Evolutionary conservation across 1,140 invertebrate species (phyloP).

Genomic region (Pseudomyrmex concolor): DNA sequence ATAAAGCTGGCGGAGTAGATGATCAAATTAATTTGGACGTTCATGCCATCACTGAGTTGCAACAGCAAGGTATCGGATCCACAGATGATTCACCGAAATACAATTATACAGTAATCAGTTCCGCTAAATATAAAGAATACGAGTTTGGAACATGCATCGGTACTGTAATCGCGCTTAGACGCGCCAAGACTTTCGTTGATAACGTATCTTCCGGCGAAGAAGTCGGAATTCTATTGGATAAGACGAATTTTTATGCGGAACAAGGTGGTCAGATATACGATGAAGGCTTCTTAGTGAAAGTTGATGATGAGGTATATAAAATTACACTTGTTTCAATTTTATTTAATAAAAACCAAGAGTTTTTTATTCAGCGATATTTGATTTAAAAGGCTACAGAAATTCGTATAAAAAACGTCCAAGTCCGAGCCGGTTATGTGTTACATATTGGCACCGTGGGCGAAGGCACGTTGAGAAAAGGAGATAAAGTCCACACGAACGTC

Average conservation of each 20-base stretch:
- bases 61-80: conserved; percentile 90
- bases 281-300: conserved; percentile 97
- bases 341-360: background rate
- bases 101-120: conserved; percentile 90
- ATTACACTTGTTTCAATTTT: conserved; percentile 23
- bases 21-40: conserved; percentile 96
- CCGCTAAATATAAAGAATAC: conserved; percentile 89
- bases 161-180: conserved; percentile 90
- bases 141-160: conserved; percentile 88
- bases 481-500: conserved; percentile 93
- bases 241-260: conserved; percentile 98
- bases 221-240: conserved; percentile 96
- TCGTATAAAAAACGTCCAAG: conserved; percentile 97
- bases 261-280: conserved; percentile 99
- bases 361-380: conserved; percentile 36
- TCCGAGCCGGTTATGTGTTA: conserved; percentile 97
- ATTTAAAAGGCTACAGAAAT: conserved; percentile 92
- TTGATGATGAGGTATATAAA: conserved; percentile 89
- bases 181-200: conserved; percentile 94
- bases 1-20: conserved; percentile 90
- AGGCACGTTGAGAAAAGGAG: conserved; percentile 94
- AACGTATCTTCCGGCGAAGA: conserved; percentile 93
- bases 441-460: conserved; percentile 94
- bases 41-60: conserved; percentile 96
- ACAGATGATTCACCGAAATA: conserved; percentile 98